A percentile compares a stretch with the other conserved stretches of the same genome.
These are phyloP conservation scores for Hetaerina titia DNA, from an alignment of 2,888 invertebrate species.

Conservation along the genomic window DNA sequence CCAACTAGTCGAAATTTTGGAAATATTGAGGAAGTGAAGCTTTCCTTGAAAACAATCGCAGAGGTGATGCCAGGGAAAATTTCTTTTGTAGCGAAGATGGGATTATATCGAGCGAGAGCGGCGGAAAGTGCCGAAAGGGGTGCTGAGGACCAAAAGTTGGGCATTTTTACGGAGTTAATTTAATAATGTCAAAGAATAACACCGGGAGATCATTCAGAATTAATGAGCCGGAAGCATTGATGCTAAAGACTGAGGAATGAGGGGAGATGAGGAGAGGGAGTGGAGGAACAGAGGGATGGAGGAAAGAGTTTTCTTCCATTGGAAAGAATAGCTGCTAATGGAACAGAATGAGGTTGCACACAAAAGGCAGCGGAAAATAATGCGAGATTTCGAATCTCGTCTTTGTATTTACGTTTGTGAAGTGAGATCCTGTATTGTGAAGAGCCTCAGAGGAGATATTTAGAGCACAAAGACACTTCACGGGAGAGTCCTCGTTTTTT, in stretches of 20 bases:
- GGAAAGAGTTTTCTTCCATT: neutral
- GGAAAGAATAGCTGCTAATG: neutral
- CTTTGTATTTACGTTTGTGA: neutral
- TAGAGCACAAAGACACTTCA: neutral
- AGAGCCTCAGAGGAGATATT: neutral
- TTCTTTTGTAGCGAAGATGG: neutral
- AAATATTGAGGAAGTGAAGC: neutral
- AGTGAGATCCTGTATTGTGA: neutral
- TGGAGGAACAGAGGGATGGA: neutral
- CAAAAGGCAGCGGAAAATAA: slow-evolving; percentile 1
- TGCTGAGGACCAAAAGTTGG: neutral
- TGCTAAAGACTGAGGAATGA: neutral
- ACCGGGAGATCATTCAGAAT: neutral
- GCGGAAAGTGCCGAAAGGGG: neutral
- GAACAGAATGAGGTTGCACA: neutral
- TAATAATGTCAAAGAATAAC: neutral
- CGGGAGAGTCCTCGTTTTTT: neutral
- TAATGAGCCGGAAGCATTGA: slow-evolving; percentile 17
- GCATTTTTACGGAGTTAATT: neutral
- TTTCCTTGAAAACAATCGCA: neutral
- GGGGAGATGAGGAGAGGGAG: neutral
- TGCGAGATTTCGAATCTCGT: slow-evolving; percentile 17
- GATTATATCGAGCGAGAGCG: neutral
- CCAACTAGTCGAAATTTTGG: neutral
- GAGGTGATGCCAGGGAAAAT: neutral